These are phyloP conservation scores for Syngnathus acus DNA, from an alignment of 2,797 vertebrate genomes.

Conservation along the genomic window DNA sequence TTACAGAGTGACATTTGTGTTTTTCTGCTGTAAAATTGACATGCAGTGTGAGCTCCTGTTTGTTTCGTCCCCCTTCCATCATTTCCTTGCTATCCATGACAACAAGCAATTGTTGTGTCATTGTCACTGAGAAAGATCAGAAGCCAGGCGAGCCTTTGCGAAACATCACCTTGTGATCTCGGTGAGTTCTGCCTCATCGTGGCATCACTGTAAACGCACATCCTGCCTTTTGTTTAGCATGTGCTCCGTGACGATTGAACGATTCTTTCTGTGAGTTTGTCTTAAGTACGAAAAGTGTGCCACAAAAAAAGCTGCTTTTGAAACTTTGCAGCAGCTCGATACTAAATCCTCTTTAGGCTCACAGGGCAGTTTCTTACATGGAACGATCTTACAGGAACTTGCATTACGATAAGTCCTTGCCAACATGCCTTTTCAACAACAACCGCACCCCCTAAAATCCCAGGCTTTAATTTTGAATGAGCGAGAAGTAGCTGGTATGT, in stretches of 20 bases:
- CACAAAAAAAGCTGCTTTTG: not conserved
- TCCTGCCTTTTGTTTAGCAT: not conserved
- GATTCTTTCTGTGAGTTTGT: not conserved
- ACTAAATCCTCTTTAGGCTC: not conserved
- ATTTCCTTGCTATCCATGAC: conserved; percentile 11
- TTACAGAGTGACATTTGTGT: conserved; percentile 21
- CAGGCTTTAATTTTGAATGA: not conserved
- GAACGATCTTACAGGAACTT: not conserved
- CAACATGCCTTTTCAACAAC: conserved; percentile 2
- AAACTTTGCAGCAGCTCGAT: not conserved
- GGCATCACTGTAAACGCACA: not conserved
- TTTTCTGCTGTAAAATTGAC: conserved; percentile 31
- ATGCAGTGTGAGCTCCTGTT: conserved; percentile 43
- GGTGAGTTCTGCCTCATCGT: not conserved
- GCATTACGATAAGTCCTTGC: not conserved
- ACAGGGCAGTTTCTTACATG: not conserved
- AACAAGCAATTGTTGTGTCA: not conserved
- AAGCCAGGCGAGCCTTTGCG: not conserved
- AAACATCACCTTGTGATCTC: not conserved
- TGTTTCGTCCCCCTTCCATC: conserved; percentile 13
- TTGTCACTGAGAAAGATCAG: not conserved
- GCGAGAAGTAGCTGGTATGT: not conserved
- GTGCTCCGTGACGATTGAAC: not conserved
- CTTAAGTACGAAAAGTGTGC: conserved; percentile 1
- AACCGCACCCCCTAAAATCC: not conserved